These are phyloP conservation scores for Oryzias celebensis DNA, from an alignment of 2,113 vertebrate species.

Conservation along the genomic window DNA sequence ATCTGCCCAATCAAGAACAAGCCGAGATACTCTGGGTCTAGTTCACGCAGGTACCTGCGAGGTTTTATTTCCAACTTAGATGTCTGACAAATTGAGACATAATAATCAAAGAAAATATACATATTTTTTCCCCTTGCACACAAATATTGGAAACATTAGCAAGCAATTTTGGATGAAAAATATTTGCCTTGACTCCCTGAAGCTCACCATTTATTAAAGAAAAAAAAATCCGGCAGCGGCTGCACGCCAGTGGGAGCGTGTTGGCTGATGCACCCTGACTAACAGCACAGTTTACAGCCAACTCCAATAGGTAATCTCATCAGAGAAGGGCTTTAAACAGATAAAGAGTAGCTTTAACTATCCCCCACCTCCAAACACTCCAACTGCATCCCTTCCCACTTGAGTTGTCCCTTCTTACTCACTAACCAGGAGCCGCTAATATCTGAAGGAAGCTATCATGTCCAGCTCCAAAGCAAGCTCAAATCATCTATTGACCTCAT, in stretches of 20 bases:
- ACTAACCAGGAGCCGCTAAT: constrained; percentile 69
- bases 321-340: constrained; percentile 77
- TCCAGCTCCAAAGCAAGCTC: constrained; percentile 67
- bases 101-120: constrained; percentile 32
- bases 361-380: constrained; percentile 29
- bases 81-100: constrained; percentile 22
- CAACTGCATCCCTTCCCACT: constrained; percentile 53
- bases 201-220: constrained; percentile 35
- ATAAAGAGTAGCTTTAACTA: constrained; percentile 77
- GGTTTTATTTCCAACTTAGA: constrained; percentile 31
- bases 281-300: constrained; percentile 77
- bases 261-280: constrained; percentile 78
- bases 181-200: constrained; percentile 52
- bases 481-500: constrained; percentile 85
- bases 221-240: constrained; percentile 65
- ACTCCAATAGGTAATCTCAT: constrained; percentile 83
- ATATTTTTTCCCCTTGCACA: constrained; percentile 32
- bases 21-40: constrained; percentile 14
- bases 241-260: constrained; percentile 79
- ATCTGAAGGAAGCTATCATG: constrained; percentile 73
- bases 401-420: constrained; percentile 60
- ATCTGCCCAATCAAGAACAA: constrained; percentile 33
- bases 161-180: constrained; percentile 72
- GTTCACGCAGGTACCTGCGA: constrained; percentile 32
- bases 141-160: constrained; percentile 56